Evolutionary conservation across 2,797 vertebrate genomes (phyloP).

Genomic region (Lithobates pipiens): DNA sequence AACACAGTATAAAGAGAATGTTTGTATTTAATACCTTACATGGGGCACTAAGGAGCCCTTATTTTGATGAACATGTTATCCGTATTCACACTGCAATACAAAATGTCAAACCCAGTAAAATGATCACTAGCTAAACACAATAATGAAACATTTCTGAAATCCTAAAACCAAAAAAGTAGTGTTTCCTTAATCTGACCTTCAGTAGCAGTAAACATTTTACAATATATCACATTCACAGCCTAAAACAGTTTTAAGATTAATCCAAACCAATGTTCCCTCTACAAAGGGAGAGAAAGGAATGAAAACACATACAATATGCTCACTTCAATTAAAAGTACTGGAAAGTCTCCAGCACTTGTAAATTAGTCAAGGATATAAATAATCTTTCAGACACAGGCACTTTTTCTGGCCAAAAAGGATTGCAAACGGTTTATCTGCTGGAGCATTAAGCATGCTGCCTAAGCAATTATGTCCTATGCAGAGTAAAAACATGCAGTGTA

Average conservation of each 20-base stretch:
- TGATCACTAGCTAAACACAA: background rate
- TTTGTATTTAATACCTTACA: too few relatives aligned
- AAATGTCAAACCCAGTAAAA: background rate
- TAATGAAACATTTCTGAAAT: background rate
- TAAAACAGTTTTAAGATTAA: conserved; percentile 12
- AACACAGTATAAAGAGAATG: too few relatives aligned
- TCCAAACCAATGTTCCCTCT: conserved; percentile 37
- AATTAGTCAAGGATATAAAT: conserved; percentile 63
- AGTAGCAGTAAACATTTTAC: background rate
- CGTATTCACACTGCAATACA: too few relatives aligned
- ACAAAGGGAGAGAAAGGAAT: conserved; percentile 23
- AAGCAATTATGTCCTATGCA: conserved; percentile 62
- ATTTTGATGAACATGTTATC: too few relatives aligned
- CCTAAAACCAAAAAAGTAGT: background rate
- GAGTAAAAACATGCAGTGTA: conserved; percentile 8
- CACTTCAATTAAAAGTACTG: conserved; percentile 58
- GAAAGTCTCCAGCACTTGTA: conserved; percentile 59
- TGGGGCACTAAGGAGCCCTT: too few relatives aligned
- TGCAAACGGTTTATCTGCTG: conserved; percentile 64
- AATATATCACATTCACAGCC: conserved; percentile 19
- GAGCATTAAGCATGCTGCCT: conserved; percentile 65
- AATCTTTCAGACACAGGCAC: conserved; percentile 58
- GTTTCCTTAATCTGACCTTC: conserved; percentile 28
- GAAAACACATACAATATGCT: conserved; percentile 1
- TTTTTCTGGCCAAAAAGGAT: conserved; percentile 63